Conservation (phyloP, 2,113 vertebrate species). For the Semicossyphus pulcher region DNA sequence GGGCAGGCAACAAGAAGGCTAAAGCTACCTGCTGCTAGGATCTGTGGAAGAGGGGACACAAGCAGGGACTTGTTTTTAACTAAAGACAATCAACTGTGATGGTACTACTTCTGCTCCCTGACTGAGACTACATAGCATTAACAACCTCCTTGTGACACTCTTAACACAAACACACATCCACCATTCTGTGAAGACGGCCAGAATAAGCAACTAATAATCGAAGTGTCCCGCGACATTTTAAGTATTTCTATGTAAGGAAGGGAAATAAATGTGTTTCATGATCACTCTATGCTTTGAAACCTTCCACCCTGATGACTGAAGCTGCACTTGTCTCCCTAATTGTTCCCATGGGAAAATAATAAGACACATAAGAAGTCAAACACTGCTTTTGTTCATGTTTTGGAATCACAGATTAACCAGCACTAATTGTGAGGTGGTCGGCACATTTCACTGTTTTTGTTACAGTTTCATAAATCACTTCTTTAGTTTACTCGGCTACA, state of each 20-base stretch:
- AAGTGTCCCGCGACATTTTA: constrained; percentile 7
- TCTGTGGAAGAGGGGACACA: neutral
- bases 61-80: constrained; percentile 41
- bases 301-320: constrained; percentile 65
- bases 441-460: constrained; percentile 43
- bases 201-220: neutral
- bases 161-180: constrained; percentile 2
- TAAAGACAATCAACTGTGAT: constrained; percentile 54
- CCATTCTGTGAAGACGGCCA: constrained; percentile 31
- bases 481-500: constrained; percentile 16
- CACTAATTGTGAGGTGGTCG: constrained; percentile 47
- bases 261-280: constrained; percentile 4
- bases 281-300: constrained; percentile 11
- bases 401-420: constrained; percentile 20
- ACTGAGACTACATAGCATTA: constrained; percentile 9
- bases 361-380: constrained; percentile 31
- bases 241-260: constrained; percentile 15
- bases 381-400: constrained; percentile 54
- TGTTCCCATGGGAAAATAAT: constrained; percentile 27
- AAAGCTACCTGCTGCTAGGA: constrained; percentile 69
- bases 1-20: constrained; percentile 56
- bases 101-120: constrained; percentile 31
- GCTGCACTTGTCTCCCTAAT: constrained; percentile 68
- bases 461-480: constrained; percentile 26
- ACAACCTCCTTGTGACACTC: constrained; percentile 2